These are phyloP conservation scores for Helicoverpa zea DNA, from an alignment of 1,140 invertebrate genomes.

Conservation along the genomic window DNA sequence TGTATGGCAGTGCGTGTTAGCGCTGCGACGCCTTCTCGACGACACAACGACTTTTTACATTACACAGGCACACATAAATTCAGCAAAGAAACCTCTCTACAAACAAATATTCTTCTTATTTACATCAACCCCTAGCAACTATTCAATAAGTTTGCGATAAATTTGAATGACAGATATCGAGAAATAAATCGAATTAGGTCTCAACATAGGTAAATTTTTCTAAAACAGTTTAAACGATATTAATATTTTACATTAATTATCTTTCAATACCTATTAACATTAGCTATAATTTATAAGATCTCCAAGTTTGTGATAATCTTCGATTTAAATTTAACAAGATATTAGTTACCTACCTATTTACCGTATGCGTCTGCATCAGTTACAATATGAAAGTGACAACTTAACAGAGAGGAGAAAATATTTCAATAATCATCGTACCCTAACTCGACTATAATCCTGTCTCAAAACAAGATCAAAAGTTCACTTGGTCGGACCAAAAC, in stretches of 20 bases:
- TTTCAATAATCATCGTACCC: conserved; percentile 74
- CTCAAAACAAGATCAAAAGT: conserved; percentile 84
- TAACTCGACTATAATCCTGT: conserved; percentile 82
- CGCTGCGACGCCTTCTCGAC: conserved; percentile 51
- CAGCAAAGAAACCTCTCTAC: conserved; percentile 77
- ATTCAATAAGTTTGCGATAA: conserved; percentile 76
- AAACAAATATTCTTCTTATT: conserved; percentile 75
- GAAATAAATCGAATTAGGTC: conserved; percentile 79
- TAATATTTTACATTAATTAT: conserved; percentile 81
- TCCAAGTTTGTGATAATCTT: conserved; percentile 82
- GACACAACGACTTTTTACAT: conserved; percentile 58
- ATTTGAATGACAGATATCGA: conserved; percentile 73
- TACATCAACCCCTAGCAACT: conserved; percentile 80
- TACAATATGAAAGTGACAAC: conserved; percentile 76
- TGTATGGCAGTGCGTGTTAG: conserved; percentile 34
- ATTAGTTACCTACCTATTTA: conserved; percentile 84
- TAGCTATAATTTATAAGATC: conserved; percentile 84
- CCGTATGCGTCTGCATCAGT: conserved; percentile 67
- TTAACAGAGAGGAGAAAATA: conserved; percentile 78
- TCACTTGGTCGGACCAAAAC: conserved; percentile 86
- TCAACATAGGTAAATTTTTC: conserved; percentile 86
- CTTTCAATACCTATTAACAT: conserved; percentile 85
- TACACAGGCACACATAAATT: conserved; percentile 79
- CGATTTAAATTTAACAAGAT: conserved; percentile 85
- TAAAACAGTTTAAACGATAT: conserved; percentile 83